Evolutionary conservation across 1,140 invertebrate genomes (phyloP).

Genomic region (Himalopsyche phryganea): DNA sequence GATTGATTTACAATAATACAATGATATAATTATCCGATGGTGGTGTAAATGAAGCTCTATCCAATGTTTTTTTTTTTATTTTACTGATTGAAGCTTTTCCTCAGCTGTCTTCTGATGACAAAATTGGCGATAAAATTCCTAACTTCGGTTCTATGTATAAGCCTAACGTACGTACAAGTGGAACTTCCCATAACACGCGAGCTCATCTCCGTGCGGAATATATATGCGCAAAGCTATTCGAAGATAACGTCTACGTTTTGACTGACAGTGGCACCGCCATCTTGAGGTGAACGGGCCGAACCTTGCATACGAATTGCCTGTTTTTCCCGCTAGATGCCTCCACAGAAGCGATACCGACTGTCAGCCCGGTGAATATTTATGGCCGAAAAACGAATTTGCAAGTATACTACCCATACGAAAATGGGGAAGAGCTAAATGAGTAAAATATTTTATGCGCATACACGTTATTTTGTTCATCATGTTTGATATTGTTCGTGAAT

Average conservation of each 20-base stretch:
- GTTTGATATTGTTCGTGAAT: slow-evolving; percentile 32
- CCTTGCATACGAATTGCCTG: slow-evolving; percentile 37
- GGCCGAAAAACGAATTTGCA: slow-evolving; percentile 37
- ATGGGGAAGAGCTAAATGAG: slow-evolving; percentile 32
- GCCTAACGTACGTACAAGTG: background rate
- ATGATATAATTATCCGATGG: too few relatives aligned
- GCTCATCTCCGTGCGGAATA: slow-evolving; percentile 30
- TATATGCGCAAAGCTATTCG: slow-evolving; percentile 30
- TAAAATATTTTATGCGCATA: slow-evolving; percentile 35
- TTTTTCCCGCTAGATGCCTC: slow-evolving; percentile 24
- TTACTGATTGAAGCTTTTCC: too few relatives aligned
- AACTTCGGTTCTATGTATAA: too few relatives aligned
- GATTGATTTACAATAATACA: too few relatives aligned
- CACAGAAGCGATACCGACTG: slow-evolving; percentile 33
- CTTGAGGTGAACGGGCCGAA: slow-evolving; percentile 35
- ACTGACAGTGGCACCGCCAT: slow-evolving; percentile 36
- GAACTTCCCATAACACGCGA: slow-evolving; percentile 23
- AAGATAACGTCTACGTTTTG: slow-evolving; percentile 36
- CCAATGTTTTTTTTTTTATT: too few relatives aligned
- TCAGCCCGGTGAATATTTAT: slow-evolving; percentile 35
- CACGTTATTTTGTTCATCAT: slow-evolving; percentile 34
- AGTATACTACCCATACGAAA: slow-evolving; percentile 25
- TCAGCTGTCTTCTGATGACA: too few relatives aligned
- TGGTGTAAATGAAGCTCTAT: too few relatives aligned
- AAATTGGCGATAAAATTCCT: too few relatives aligned